Percentiles rank a stretch among this genome's conserved stretches.
These are phyloP conservation scores for Leucophenga varia DNA, from an alignment of 1,140 invertebrate species.

Conservation along the genomic window DNA sequence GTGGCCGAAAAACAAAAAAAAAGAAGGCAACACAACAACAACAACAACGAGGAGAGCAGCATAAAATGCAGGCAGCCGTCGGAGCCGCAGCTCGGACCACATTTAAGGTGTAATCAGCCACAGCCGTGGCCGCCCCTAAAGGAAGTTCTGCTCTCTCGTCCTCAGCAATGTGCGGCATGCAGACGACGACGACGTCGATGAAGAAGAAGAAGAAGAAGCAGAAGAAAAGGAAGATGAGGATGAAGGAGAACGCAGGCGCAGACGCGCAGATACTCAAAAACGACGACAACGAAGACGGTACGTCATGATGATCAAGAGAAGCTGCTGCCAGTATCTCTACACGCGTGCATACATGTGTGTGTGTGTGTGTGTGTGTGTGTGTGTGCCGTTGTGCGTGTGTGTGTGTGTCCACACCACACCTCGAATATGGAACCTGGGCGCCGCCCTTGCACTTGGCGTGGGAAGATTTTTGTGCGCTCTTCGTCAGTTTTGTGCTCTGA, in stretches of 20 bases:
- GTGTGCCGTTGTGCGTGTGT: slow-evolving; percentile 16
- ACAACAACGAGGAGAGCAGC: neutral
- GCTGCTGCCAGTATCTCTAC: slow-evolving; percentile 6
- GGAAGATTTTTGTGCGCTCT: slow-evolving; percentile 50
- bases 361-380: neutral
- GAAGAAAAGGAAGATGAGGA: neutral
- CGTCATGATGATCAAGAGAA: slow-evolving; percentile 31
- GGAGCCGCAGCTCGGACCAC: slow-evolving; percentile 17
- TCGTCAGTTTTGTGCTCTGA: slow-evolving; percentile 36
- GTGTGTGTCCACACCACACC: slow-evolving; percentile 38
- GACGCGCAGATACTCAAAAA: slow-evolving; percentile 15
- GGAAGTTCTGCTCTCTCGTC: slow-evolving; percentile 35
- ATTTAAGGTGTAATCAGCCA: slow-evolving; percentile 51
- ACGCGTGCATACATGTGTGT: too few relatives aligned
- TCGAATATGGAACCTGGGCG: slow-evolving; percentile 35
- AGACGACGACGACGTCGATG: slow-evolving; percentile 22
- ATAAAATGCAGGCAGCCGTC: neutral
- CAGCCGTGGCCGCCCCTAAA: slow-evolving; percentile 45
- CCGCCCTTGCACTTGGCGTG: slow-evolving; percentile 49
- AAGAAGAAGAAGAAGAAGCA: neutral
- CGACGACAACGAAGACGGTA: slow-evolving; percentile 15
- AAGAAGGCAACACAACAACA: slow-evolving; percentile 3
- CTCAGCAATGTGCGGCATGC: slow-evolving; percentile 47
- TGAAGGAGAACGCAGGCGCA: neutral
- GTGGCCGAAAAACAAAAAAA: slow-evolving; percentile 29